Evolutionary conservation across 2,113 vertebrate genomes (phyloP).

Genomic region (Lota lota): DNA sequence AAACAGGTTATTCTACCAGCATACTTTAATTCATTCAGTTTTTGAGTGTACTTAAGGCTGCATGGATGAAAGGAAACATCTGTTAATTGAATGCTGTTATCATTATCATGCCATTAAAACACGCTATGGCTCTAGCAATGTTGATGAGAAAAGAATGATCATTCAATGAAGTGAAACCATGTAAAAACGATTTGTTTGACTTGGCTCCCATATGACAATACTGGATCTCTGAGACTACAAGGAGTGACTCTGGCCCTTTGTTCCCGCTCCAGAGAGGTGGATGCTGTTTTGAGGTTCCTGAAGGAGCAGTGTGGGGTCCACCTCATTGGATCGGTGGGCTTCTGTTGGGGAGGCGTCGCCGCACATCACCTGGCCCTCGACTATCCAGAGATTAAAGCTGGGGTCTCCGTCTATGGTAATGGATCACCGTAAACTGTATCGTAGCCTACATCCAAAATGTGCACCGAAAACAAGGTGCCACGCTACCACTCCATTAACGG

Average conservation of each 20-base stretch:
- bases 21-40: background rate
- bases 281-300: slow-evolving; percentile 72
- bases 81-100: background rate
- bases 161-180: too few relatives aligned
- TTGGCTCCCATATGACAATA: too few relatives aligned
- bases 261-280: slow-evolving; percentile 67
- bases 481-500: background rate
- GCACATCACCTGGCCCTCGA: slow-evolving; percentile 73
- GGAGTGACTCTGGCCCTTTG: background rate
- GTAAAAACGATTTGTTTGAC: too few relatives aligned
- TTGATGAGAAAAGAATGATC: too few relatives aligned
- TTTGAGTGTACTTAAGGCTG: background rate
- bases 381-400: slow-evolving; percentile 71
- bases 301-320: slow-evolving; percentile 68
- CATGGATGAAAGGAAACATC: background rate
- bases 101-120: background rate
- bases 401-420: slow-evolving; percentile 76
- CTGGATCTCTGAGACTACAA: background rate
- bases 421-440: background rate
- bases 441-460: background rate
- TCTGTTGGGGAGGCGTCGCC: slow-evolving; percentile 80
- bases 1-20: slow-evolving; percentile 71
- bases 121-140: background rate
- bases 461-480: background rate
- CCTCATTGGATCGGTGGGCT: slow-evolving; percentile 66